phyloP scores from a whole-genome alignment of 2,888 invertebrate species.

The Drosophila maculinotata region DNA sequence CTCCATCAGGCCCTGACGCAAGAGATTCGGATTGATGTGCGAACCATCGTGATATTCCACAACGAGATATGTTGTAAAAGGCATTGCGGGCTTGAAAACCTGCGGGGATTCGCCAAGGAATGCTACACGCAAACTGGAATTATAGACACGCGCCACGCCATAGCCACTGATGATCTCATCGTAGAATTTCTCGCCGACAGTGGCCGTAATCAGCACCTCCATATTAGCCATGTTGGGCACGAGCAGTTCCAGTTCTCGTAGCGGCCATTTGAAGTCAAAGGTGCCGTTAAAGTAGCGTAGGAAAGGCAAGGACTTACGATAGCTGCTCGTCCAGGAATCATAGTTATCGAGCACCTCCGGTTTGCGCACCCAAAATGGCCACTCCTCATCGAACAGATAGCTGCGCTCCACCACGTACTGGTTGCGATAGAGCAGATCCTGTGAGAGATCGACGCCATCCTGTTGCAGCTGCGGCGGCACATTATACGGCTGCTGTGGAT shows the following conservation, averaged over 20 bases:
- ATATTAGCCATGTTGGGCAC: constrained; percentile 88
- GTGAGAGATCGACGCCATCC: constrained; percentile 65
- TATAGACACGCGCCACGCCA: constrained; percentile 94
- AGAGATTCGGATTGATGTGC: constrained; percentile 88
- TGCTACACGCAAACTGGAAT: constrained; percentile 92
- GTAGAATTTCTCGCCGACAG: constrained; percentile 94
- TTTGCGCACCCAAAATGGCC: constrained; percentile 92
- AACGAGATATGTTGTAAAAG: constrained; percentile 93
- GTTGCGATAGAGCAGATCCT: constrained; percentile 85
- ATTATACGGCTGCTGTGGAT: constrained; percentile 59
- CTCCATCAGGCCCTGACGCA: constrained; percentile 89
- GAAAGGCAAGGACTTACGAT: constrained; percentile 88
- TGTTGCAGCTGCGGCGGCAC: constrained; percentile 55
- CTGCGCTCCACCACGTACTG: constrained; percentile 89
- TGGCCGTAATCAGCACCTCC: constrained; percentile 93
- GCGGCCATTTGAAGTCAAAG: constrained; percentile 94
- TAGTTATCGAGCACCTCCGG: constrained; percentile 86
- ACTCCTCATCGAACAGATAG: constrained; percentile 92
- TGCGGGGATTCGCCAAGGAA: constrained; percentile 96
- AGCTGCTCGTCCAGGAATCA: constrained; percentile 83
- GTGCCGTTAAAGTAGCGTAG: constrained; percentile 94
- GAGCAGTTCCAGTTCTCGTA: constrained; percentile 88
- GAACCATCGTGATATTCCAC: constrained; percentile 97
- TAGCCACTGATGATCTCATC: constrained; percentile 93
- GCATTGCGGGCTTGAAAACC: constrained; percentile 98